phyloP scores from a whole-genome alignment of 2,113 vertebrate species.

The Pyxicephalus adspersus region DNA sequence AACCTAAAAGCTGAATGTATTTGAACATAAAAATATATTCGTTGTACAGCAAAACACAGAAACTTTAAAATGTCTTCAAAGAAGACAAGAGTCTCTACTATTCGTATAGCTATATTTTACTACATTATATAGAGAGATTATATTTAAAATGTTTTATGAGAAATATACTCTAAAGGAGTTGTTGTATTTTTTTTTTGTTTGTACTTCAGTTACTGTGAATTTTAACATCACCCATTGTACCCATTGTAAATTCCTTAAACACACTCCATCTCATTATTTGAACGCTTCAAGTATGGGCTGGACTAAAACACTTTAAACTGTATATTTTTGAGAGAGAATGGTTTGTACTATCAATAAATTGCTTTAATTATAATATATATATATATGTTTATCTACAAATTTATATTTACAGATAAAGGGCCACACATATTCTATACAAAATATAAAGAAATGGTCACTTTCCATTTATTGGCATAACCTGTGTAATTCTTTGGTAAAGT shows the following conservation, averaged over 20 bases:
- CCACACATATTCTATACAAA: slow-evolving; percentile 62
- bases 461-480: slow-evolving; percentile 53
- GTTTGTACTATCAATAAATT: slow-evolving; percentile 67
- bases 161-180: slow-evolving; percentile 77
- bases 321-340: slow-evolving; percentile 77
- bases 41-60: slow-evolving; percentile 73
- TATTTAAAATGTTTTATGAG: slow-evolving; percentile 75
- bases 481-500: not conserved
- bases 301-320: slow-evolving; percentile 71
- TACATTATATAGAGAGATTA: slow-evolving; percentile 73
- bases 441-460: slow-evolving; percentile 46
- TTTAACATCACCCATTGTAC: slow-evolving; percentile 66
- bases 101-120: slow-evolving; percentile 88
- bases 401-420: slow-evolving; percentile 70
- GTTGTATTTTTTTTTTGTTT: slow-evolving; percentile 76
- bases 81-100: slow-evolving; percentile 86
- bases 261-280: slow-evolving; percentile 65
- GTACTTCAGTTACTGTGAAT: slow-evolving; percentile 85
- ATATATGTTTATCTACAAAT: slow-evolving; percentile 65
- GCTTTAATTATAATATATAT: slow-evolving; percentile 65
- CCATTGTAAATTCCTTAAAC: slow-evolving; percentile 63
- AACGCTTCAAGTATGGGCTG: slow-evolving; percentile 62
- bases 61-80: slow-evolving; percentile 83
- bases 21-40: slow-evolving; percentile 73
- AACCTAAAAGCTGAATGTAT: slow-evolving; percentile 87